These are phyloP conservation scores for Penaeus indicus DNA, from an alignment of 1,140 invertebrate species.

Conservation along the genomic window DNA sequence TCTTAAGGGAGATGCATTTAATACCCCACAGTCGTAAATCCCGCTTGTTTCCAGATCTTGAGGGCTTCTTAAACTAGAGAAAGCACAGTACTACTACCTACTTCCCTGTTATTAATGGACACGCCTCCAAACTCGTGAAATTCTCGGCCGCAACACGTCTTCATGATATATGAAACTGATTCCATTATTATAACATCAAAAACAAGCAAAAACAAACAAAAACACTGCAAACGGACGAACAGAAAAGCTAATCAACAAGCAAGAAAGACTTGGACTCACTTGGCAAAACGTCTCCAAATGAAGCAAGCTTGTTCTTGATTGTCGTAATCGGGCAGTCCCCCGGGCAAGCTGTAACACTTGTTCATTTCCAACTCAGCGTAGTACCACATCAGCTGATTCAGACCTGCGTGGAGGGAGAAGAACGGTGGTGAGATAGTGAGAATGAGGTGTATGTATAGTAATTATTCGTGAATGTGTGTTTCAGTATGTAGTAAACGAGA, in stretches of 20 bases:
- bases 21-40: too few relatives aligned
- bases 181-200: too few relatives aligned
- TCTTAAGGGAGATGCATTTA: too few relatives aligned
- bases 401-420: conserved; percentile 71
- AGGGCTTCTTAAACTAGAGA: too few relatives aligned
- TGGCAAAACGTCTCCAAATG: conserved; percentile 88
- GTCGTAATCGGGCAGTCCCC: conserved; percentile 73
- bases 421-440: background rate
- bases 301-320: conserved; percentile 87
- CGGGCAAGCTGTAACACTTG: conserved; percentile 83
- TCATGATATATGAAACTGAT: too few relatives aligned
- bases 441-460: background rate
- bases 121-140: too few relatives aligned
- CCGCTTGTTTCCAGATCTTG: too few relatives aligned
- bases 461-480: background rate
- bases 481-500: background rate
- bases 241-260: background rate
- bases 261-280: conserved; percentile 73
- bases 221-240: conserved; percentile 68
- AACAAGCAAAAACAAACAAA: background rate
- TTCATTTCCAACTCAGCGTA: conserved; percentile 89
- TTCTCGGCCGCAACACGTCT: too few relatives aligned
- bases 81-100: too few relatives aligned
- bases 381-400: conserved; percentile 96
- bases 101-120: too few relatives aligned